Evolutionary conservation across 2,888 invertebrate species (phyloP), one percentile per base, ranked within the genome.

Genomic region (Busseola fusca): DNA sequence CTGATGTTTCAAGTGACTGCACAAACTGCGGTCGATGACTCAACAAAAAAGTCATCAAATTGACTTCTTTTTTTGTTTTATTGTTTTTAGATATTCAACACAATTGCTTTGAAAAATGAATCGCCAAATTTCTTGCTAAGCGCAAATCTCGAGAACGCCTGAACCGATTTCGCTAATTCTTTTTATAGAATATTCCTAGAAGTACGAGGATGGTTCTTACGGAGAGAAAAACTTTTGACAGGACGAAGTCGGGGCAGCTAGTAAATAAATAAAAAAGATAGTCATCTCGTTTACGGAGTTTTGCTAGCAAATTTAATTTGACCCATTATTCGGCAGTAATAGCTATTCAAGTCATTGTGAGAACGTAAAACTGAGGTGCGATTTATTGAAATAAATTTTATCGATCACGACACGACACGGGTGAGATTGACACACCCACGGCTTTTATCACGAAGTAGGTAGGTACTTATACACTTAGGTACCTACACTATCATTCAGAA

Each of bases 401-500:
- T 62, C 42, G 2, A 50, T 62, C 48, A 74, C 73, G 56, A 71
- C 56, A 56, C 21, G 18, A n/a, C 7, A 45, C 34, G 12, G 62
- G 30, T 72, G 25, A 72, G 57, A 63, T 63, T 78, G 72, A 72
- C 72, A 74, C 62, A 78, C 62, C 62, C 74, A 58, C 60, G 14
- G n/a, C 4, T 48, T 40, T 50, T 30, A 77, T 16, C 27, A 10
- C 18, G 37, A 21, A 42, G 16, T 50, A 70, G 6, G 16, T 52
- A 57, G 5, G 7, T 66, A 70, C 25, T 54, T 54, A 50, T 50
- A 50, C 50, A 25, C 40, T 48, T 21, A 34, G 0, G 16, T 56
- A 58, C 10, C 1, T 34, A 50, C 34, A 25, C 4, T n/a, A 9
- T 50, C 21, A 68, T 27, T 58, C 50, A n/a, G 45, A 69, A 40